A percentile compares a stretch with the other conserved stretches of the same genome.
Evolutionary conservation across 2,113 vertebrate genomes (phyloP).

Genomic region (Pontoporia blainvillei): DNA sequence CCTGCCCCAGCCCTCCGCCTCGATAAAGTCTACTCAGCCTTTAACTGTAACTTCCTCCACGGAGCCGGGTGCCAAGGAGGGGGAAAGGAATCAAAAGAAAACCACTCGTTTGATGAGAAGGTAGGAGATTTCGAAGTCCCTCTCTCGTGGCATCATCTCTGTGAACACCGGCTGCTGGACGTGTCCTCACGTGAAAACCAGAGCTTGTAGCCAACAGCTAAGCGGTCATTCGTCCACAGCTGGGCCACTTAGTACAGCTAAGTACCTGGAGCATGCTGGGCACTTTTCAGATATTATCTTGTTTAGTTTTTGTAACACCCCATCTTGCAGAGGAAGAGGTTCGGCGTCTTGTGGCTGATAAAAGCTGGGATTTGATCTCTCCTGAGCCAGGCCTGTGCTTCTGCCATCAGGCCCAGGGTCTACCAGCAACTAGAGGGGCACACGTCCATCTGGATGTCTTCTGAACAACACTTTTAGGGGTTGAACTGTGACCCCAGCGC

Average conservation of each 20-base stretch:
- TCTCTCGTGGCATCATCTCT: background rate
- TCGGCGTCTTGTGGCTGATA: too few relatives aligned
- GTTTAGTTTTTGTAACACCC: background rate
- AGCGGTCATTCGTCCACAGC: background rate
- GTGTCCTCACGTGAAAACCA: fast-evolving
- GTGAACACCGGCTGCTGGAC: too few relatives aligned
- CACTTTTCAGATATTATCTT: background rate
- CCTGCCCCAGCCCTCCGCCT: background rate
- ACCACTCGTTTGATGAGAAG: background rate
- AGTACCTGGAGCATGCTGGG: background rate
- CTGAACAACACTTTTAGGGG: background rate
- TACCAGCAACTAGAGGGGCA: background rate
- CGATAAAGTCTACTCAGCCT: background rate
- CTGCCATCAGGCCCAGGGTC: background rate
- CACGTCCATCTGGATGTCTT: background rate
- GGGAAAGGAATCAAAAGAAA: background rate
- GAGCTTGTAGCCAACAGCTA: background rate
- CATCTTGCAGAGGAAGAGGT: too few relatives aligned
- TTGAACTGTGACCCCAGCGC: background rate
- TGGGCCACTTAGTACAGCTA: background rate
- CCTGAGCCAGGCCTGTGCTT: background rate
- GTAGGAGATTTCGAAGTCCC: background rate
- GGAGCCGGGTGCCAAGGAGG: background rate
- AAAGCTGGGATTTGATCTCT: background rate
- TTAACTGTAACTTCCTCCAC: background rate